Evolutionary conservation across 2,113 vertebrate species (phyloP).

Genomic region (Oreochromis niloticus): DNA sequence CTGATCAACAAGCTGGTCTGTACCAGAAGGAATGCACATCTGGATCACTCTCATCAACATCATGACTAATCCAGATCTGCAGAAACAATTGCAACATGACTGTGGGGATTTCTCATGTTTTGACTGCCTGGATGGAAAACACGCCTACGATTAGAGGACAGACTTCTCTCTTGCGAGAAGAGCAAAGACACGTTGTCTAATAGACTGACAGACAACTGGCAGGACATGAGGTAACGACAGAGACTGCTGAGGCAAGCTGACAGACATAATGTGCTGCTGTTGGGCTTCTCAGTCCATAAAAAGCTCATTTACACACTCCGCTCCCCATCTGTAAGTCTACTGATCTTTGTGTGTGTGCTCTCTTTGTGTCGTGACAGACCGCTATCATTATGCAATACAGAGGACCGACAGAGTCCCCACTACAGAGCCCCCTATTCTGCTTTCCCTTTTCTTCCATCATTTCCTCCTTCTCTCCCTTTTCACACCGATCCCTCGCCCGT

Average conservation of each 20-base stretch:
- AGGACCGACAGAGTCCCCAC: conserved; percentile 26
- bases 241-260: neutral
- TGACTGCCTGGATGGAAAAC: neutral
- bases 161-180: neutral
- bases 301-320: conserved; percentile 46
- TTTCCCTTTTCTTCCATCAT: conserved; percentile 23
- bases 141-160: neutral
- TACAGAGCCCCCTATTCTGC: conserved; percentile 51
- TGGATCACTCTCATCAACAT: neutral
- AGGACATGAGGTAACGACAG: neutral
- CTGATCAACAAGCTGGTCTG: neutral
- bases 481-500: neutral
- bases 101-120: neutral
- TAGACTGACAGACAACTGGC: neutral
- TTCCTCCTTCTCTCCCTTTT: neutral
- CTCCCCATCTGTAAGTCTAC: conserved; percentile 23
- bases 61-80: neutral
- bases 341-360: neutral
- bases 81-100: neutral
- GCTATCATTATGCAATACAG: conserved; percentile 52
- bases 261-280: conserved; percentile 26
- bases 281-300: conserved; percentile 41
- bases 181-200: neutral
- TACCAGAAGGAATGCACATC: neutral
- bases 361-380: conserved; percentile 37